Evolutionary conservation across 2,113 vertebrate species (phyloP).

Genomic region (Coreoperca whiteheadi): DNA sequence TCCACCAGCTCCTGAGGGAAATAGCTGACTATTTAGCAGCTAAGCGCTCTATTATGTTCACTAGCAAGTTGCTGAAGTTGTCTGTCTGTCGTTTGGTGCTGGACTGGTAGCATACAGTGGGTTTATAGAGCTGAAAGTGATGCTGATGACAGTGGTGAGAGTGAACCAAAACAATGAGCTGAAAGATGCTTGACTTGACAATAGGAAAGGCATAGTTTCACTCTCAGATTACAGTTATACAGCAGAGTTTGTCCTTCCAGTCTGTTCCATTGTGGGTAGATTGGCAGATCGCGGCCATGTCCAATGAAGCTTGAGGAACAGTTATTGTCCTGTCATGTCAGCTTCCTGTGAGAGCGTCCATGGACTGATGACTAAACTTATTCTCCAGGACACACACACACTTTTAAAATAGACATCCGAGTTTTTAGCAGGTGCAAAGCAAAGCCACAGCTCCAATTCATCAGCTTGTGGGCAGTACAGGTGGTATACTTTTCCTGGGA

Average conservation of each 20-base stretch:
- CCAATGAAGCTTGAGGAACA: conserved; percentile 32
- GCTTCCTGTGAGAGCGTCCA: conserved; percentile 6
- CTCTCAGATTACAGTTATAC: conserved; percentile 3
- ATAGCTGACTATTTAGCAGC: not conserved
- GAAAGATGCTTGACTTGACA: not conserved
- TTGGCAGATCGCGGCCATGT: conserved; percentile 35
- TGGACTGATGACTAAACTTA: conserved; percentile 18
- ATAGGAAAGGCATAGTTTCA: not conserved
- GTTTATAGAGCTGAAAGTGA: not conserved
- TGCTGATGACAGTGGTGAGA: not conserved
- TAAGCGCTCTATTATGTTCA: not conserved
- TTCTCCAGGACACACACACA: not conserved
- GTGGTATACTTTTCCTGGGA: conserved; percentile 36
- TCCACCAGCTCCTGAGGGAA: not conserved
- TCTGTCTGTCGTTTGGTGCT: not conserved
- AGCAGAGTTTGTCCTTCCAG: conserved; percentile 2
- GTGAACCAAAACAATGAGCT: not conserved
- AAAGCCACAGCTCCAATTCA: conserved; percentile 31
- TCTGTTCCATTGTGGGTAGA: conserved; percentile 14
- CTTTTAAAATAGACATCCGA: not conserved
- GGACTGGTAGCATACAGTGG: not conserved
- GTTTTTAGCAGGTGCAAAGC: conserved; percentile 58
- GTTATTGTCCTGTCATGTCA: conserved; percentile 39
- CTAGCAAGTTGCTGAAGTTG: not conserved
- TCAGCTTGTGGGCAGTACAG: conserved; percentile 39